These are phyloP conservation scores for Papilio elwesi DNA, from an alignment of 2,888 invertebrate species.

Conservation along the genomic window DNA sequence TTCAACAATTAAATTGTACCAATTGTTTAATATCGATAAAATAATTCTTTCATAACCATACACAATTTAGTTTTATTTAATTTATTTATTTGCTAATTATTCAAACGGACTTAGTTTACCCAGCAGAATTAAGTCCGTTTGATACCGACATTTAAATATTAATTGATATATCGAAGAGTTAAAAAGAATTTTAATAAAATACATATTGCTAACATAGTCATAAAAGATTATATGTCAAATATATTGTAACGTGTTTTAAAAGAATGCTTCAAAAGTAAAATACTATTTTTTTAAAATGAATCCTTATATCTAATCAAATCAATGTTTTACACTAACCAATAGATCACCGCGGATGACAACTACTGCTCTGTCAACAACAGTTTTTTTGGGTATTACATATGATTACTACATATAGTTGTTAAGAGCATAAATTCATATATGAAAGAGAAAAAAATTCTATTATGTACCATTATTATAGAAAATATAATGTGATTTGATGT, in stretches of 20 bases:
- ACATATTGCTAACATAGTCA: slow-evolving; percentile 15
- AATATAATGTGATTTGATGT: slow-evolving; percentile 85
- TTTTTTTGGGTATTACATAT: slow-evolving; percentile 51
- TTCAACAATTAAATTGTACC: neutral
- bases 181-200: neutral
- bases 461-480: slow-evolving; percentile 80
- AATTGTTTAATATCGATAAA: neutral
- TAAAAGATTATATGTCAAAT: slow-evolving; percentile 41
- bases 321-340: slow-evolving; percentile 38
- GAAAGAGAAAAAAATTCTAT: slow-evolving; percentile 66
- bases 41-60: neutral
- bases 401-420: slow-evolving; percentile 64
- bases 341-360: neutral
- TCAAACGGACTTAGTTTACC: slow-evolving; percentile 75
- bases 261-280: neutral
- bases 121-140: slow-evolving; percentile 77
- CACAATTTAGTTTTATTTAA: slow-evolving; percentile 1
- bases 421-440: slow-evolving; percentile 68
- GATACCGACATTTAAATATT: slow-evolving; percentile 49
- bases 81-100: slow-evolving; percentile 37
- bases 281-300: slow-evolving; percentile 69
- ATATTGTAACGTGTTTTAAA: slow-evolving; percentile 8
- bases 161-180: slow-evolving; percentile 33
- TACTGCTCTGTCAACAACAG: neutral
- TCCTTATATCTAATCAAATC: slow-evolving; percentile 56